A percentile compares a stretch with the other conserved stretches of the same genome.
These are phyloP conservation scores for Mesoclemmys tuberculata DNA, from an alignment of 2,113 vertebrate species.

Conservation along the genomic window DNA sequence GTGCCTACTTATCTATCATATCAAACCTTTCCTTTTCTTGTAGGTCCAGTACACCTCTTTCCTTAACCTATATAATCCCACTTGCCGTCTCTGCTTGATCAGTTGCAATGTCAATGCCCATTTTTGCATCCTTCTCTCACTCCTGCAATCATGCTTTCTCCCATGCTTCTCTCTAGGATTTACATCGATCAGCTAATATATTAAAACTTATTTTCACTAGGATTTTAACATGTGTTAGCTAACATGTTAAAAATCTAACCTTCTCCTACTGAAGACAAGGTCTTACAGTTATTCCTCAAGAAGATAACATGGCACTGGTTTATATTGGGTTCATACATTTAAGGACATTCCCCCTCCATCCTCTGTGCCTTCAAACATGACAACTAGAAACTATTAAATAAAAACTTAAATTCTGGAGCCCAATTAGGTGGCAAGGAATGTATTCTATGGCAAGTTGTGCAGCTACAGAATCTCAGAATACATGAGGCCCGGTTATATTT, in stretches of 20 bases:
- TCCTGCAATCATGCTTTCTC: neutral
- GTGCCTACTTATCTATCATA: neutral
- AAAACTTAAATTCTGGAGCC: neutral
- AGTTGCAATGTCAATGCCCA: neutral
- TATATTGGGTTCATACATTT: neutral
- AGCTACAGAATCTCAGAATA: neutral
- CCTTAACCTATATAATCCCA: accelerated
- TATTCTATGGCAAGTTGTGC: neutral
- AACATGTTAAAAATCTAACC: neutral
- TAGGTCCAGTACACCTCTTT: neutral
- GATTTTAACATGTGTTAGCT: neutral
- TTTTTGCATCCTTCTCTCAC: accelerated
- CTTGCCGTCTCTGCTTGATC: neutral
- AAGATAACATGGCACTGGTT: accelerated
- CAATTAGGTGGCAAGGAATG: accelerated
- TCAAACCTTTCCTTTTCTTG: neutral
- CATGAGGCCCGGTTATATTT: neutral
- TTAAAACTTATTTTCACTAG: neutral
- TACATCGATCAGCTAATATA: neutral
- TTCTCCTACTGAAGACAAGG: neutral
- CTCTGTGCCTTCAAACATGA: neutral
- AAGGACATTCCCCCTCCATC: neutral
- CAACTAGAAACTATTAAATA: neutral
- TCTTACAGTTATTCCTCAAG: neutral
- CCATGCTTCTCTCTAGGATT: neutral